Evolutionary conservation across 1,140 invertebrate genomes (phyloP).

Genomic region (Triops longicaudatus): DNA sequence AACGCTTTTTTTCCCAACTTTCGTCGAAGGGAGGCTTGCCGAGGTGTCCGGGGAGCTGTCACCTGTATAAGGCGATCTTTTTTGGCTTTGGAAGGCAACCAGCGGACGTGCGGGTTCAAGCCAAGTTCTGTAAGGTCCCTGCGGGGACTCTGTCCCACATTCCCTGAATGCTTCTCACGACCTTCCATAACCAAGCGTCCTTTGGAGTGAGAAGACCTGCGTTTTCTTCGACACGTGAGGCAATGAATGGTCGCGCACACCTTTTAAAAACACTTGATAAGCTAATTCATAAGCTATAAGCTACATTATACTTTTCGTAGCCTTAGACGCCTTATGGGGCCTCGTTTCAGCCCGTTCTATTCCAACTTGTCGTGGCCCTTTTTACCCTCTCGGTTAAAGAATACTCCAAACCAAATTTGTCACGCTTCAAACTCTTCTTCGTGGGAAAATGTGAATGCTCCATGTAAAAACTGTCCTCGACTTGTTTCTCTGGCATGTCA

Average conservation of each 20-base stretch:
- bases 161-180: slow-evolving; percentile 14
- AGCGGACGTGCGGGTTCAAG: not conserved
- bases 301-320: not conserved
- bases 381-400: not conserved
- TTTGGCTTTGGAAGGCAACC: not conserved
- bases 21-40: not conserved
- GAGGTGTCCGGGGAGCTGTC: not conserved
- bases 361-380: not conserved
- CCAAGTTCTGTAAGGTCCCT: not conserved
- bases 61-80: slow-evolving; percentile 7
- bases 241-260: slow-evolving; percentile 4
- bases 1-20: not conserved
- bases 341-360: not conserved
- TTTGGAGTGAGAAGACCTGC: not conserved
- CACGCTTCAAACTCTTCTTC: not conserved
- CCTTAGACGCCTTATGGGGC: not conserved
- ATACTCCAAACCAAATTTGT: not conserved
- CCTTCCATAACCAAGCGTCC: slow-evolving; percentile 10
- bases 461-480: not conserved
- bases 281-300: slow-evolving; percentile 12
- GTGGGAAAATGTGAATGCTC: slow-evolving; percentile 1
- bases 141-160: not conserved
- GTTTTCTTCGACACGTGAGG: slow-evolving; percentile 13
- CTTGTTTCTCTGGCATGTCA: not conserved
- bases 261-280: slow-evolving; percentile 16